These are phyloP conservation scores for Caracal caracal DNA, from an alignment of 2,113 vertebrate genomes.

Conservation along the genomic window DNA sequence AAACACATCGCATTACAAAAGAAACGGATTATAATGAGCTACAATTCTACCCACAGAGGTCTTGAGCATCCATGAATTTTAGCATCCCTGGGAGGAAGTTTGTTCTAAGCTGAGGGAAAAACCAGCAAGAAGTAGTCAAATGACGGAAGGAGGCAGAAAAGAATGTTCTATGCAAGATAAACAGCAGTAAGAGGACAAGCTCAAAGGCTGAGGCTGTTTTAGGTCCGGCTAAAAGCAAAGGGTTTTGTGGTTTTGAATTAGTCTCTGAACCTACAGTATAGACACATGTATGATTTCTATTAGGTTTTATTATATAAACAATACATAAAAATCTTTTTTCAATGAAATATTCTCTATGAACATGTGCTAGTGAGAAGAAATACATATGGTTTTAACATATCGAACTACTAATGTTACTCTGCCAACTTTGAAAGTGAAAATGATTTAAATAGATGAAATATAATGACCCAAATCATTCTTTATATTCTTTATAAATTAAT, in stretches of 20 bases:
- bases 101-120: background rate
- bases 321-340: background rate
- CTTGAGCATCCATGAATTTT: background rate
- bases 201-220: background rate
- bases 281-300: background rate
- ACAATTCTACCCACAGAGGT: background rate
- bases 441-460: constrained; percentile 17
- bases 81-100: background rate
- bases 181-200: background rate
- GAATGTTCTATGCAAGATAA: background rate
- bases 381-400: background rate
- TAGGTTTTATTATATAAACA: background rate
- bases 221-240: background rate
- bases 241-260: background rate
- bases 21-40: background rate
- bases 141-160: background rate
- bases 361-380: background rate
- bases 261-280: background rate
- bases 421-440: constrained; percentile 3
- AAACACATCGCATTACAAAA: background rate
- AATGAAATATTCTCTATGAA: background rate
- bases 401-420: background rate
- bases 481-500: background rate
- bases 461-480: background rate
- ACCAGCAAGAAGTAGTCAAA: background rate